phyloP scores from a whole-genome alignment of 2,113 vertebrate genomes.

The Indicator indicator region DNA sequence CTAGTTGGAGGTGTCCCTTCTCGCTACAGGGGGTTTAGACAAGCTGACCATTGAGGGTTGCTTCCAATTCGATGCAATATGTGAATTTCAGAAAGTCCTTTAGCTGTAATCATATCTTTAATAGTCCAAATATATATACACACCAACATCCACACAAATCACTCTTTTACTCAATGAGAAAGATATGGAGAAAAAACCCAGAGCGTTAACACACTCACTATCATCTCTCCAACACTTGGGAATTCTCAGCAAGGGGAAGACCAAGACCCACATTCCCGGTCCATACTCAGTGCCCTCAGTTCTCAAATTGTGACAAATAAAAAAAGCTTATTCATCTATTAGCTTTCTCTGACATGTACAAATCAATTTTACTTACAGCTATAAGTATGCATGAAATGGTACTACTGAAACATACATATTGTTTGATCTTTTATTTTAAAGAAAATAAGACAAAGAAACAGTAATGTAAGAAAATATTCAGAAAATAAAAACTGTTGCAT shows the following conservation, averaged over 20 bases:
- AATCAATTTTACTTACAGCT: not conserved
- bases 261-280: not conserved
- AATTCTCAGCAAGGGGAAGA: not conserved
- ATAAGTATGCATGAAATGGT: not conserved
- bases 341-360: not conserved
- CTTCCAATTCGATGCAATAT: too few species aligned
- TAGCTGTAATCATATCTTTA: not conserved
- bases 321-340: not conserved
- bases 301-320: fast-evolving
- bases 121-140: not conserved
- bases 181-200: not conserved
- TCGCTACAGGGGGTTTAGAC: too few species aligned
- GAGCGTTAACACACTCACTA: not conserved
- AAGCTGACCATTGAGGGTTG: too few species aligned
- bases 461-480: not conserved
- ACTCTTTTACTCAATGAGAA: not conserved
- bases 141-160: not conserved
- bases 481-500: not conserved
- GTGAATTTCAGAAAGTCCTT: not conserved
- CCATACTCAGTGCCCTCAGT: not conserved
- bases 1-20: too few species aligned
- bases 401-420: not conserved
- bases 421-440: not conserved
- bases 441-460: not conserved
- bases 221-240: not conserved